Evolutionary conservation across 2,888 invertebrate species (phyloP), one percentile per base, ranked within the genome.

Genomic region (Prenolepis imparis): DNA sequence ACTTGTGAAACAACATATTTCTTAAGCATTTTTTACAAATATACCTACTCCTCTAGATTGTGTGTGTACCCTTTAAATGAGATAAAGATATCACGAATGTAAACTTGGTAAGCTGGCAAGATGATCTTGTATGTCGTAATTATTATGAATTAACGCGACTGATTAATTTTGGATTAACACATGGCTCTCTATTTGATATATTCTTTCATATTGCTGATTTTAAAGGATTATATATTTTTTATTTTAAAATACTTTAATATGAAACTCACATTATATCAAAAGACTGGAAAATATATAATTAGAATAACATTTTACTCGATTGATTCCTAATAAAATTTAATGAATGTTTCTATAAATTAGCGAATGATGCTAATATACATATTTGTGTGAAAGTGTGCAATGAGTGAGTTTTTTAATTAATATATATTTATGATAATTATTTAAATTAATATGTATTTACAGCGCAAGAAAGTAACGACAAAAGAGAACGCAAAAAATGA

Each of bases 401-500:
- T 52, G 8, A 52, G n/a, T 52, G n/a, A 52, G 1, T 52, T 52
- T 52, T 52, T 52, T 8, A 52, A 52, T n/a, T 24, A 24, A 75
- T 48, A 70, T 28, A 39, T 74, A 75, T 21, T 15, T 41, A 8
- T 3, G 32, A 63, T 8, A 15, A 63, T 83, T 32, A 39, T 70
- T 82, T n/a, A 55, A n/a, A 52, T 28, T 12, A 39, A 44, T 32
- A 21, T 36, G 3, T 21, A 21, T 86, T 82, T 70, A n/a, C 68
- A 86, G 89, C 90, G 89, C 1, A 91, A 96, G 88, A 96, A 96
- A 89, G 92, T 92, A 21, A 72, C 90, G 82, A 93, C 92, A 87
- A 95, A 95, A 88, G 93, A 93, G 12, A 95, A 93, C 73, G 93
- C 93, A 63, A 91, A 92, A 41, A 95, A 91, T 73, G 95, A 95